Conservation (phyloP, 2,888 invertebrate genomes). For the Patella ulyssiponensis region DNA sequence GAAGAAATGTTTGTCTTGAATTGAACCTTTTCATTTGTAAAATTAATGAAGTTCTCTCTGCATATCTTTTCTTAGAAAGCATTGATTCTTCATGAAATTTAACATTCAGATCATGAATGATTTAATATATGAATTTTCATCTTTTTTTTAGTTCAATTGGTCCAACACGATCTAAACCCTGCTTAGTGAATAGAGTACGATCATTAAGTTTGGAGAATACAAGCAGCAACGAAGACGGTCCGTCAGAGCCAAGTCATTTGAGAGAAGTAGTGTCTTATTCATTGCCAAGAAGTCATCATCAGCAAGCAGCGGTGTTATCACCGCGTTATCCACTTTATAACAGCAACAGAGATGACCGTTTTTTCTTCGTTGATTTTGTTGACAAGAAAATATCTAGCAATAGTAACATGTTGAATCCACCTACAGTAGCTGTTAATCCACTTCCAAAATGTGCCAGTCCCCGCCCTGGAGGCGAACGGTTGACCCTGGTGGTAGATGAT, state of each 20-base stretch:
- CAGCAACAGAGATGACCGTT: not conserved
- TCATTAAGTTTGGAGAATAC: conserved; percentile 62
- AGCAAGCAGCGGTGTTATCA: not conserved
- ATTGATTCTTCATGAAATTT: too few species aligned
- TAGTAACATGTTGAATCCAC: not conserved
- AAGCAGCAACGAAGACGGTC: conserved; percentile 62
- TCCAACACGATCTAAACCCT: conserved; percentile 62
- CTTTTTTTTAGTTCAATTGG: conserved; percentile 55
- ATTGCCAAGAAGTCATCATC: conserved; percentile 7
- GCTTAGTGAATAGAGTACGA: conserved; percentile 60
- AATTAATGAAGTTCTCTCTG: too few species aligned
- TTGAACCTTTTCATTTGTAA: too few species aligned
- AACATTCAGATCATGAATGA: too few species aligned
- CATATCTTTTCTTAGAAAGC: too few species aligned
- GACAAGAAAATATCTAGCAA: not conserved
- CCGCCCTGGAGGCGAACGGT: conserved; percentile 44
- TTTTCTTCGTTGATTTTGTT: not conserved
- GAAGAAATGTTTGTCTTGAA: too few species aligned
- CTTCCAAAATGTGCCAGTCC: conserved; percentile 5
- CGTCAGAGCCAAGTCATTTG: conserved; percentile 17
- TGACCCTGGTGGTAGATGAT: conserved; percentile 90
- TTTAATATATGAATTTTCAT: too few species aligned
- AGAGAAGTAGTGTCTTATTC: conserved; percentile 2
- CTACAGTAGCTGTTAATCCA: not conserved
- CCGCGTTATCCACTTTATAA: not conserved